phyloP scores from a whole-genome alignment of 1,140 invertebrate genomes.

The Nebria ingens region DNA sequence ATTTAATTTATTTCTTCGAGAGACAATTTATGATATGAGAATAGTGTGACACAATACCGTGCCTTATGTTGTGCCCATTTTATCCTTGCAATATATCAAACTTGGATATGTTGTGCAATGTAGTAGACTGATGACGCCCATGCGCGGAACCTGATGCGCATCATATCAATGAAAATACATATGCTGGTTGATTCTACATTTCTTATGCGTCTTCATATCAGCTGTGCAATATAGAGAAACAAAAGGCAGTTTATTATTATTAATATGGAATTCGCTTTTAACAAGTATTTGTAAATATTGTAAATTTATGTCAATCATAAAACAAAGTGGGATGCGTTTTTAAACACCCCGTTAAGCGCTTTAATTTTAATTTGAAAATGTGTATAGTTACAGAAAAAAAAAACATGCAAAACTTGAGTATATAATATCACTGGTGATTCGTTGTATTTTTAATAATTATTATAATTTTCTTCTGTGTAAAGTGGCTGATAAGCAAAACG shows the following conservation, averaged over 20 bases:
- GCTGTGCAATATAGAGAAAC: constrained; percentile 2
- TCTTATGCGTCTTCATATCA: constrained; percentile 7
- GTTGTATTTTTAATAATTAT: background rate
- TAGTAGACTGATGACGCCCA: background rate
- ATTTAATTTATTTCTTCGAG: background rate
- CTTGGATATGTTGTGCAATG: background rate
- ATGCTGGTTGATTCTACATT: background rate
- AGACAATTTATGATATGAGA: background rate
- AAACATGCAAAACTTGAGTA: background rate
- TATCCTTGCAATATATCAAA: background rate
- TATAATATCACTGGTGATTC: background rate
- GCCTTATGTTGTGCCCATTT: constrained; percentile 6
- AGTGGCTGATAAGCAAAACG: background rate
- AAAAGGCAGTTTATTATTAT: constrained; percentile 4
- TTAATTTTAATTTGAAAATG: background rate
- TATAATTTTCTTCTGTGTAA: background rate
- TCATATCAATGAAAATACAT: constrained; percentile 4
- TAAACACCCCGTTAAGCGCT: background rate
- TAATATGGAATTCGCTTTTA: constrained; percentile 7
- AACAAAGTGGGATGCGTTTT: background rate
- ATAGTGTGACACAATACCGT: constrained; percentile 5
- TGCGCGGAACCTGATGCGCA: background rate
- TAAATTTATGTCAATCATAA: background rate
- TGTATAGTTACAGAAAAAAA: background rate
- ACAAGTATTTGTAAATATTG: constrained; percentile 3